Evolutionary conservation across 2,797 vertebrate genomes (phyloP), one percentile per base, ranked within the genome.

Genomic region (Dromococcyx pavoninus): DNA sequence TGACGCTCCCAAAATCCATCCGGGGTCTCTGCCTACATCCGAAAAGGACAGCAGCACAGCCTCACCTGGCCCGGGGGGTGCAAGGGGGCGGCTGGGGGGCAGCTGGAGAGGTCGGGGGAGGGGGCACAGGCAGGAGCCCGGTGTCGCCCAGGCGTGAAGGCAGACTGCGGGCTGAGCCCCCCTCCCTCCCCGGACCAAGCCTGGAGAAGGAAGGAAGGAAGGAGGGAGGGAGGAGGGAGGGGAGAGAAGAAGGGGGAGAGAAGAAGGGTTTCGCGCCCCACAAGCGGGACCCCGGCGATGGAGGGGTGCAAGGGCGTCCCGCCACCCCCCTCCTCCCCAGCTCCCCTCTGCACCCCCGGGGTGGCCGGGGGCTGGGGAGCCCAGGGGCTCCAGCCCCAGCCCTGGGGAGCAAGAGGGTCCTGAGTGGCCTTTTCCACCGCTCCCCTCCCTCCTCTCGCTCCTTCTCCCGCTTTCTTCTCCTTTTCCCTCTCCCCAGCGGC

Each of bases 1-100:
- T 97, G 91, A 96, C 86, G 87, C 96, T 97, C 89, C 95, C 96
- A 86, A 96, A 97, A 96, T 96, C 96, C 96, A 97, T 96, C 84
- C 90, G 95, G 93, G 88, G 72, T 88, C 90, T 89, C 81, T 92
- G 84, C 93, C 79, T 74, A 86, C 93, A 95, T 93, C 76, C 76
- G 92, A 91, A 35, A 44, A 51, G 78, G 78, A 73, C 78, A 53
- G 92, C 82, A 76, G 56, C 37, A 57, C 79, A 77, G 79, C 75
- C 74, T 90, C 86, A 93, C 92, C 89, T 88, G 92, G 86, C 87
- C 79, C 62, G 44, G 80, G 91, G 79, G 86, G 73, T 65, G 51
- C 70, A 65, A 78, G 78, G 74, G 64, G 86, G 70, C 58, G 76
- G 61, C 82, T 35, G 41, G 57, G n/a, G n/a, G n/a, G n/a, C n/a